A percentile compares a stretch with the other conserved stretches of the same genome.
These are phyloP conservation scores for Pterobdella sp. DNA, from an alignment of 2,888 invertebrate genomes.

Conservation along the genomic window DNA sequence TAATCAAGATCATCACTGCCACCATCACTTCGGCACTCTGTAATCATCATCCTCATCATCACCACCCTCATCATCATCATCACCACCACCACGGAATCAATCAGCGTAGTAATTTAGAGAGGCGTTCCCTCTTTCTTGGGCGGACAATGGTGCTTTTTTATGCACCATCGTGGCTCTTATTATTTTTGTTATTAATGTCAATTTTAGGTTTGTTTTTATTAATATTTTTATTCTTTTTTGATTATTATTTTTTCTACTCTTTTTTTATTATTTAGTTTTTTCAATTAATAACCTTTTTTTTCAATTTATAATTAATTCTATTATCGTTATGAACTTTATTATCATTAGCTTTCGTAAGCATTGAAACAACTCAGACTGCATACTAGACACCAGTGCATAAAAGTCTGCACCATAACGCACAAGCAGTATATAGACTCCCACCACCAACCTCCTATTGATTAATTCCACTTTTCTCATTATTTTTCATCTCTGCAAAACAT, in stretches of 20 bases:
- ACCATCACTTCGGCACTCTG: not conserved
- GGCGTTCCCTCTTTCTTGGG: conserved; percentile 3
- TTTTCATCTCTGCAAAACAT: not conserved
- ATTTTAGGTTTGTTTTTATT: not conserved
- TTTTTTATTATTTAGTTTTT: no score
- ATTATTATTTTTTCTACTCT: no score
- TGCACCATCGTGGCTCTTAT: not conserved
- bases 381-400: no score
- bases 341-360: not conserved
- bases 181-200: not conserved
- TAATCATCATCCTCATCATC: not conserved
- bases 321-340: not conserved
- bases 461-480: not conserved
- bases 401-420: no score
- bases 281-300: no score
- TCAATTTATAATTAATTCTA: not conserved
- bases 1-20: not conserved
- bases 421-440: no score
- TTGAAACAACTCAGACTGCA: no score
- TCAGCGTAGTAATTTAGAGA: not conserved
- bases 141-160: conserved; percentile 10
- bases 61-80: not conserved
- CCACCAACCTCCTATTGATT: not conserved
- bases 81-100: not conserved
- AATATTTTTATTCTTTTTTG: not conserved